Conservation (phyloP, 2,113 vertebrate genomes). For the Alexandromys fortis region DNA sequence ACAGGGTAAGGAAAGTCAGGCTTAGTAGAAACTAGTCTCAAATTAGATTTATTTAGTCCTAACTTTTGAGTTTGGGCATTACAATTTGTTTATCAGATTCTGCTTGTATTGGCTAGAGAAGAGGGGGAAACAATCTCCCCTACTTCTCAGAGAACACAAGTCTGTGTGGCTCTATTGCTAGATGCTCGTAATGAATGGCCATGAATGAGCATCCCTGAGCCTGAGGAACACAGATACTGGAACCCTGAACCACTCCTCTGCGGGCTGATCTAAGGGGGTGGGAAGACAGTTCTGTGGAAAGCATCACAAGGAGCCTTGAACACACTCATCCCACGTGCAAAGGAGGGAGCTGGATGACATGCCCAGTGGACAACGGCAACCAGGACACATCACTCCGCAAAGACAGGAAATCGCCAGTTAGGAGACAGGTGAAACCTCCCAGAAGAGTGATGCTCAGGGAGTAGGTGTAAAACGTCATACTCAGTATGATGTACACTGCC, state of each 20-base stretch:
- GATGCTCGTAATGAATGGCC: too few relatives aligned
- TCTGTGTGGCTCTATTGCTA: too few relatives aligned
- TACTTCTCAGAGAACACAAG: not conserved
- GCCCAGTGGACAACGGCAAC: too few relatives aligned
- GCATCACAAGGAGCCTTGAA: not conserved
- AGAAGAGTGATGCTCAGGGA: not conserved
- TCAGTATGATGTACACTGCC: not conserved
- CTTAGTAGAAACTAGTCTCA: not conserved
- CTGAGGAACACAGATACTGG: not conserved
- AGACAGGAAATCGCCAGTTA: too few relatives aligned
- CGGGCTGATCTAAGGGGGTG: not conserved
- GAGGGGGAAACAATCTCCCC: not conserved
- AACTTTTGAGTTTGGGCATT: not conserved
- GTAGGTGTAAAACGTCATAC: too few relatives aligned
- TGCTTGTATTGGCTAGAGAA: not conserved
- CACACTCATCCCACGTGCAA: not conserved
- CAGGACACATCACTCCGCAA: not conserved
- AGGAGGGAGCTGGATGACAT: not conserved
- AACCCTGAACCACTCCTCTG: not conserved
- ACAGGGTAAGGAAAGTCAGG: not conserved
- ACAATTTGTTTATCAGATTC: not conserved
- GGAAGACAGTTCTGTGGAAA: not conserved
- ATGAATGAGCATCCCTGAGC: not conserved
- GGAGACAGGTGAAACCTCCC: not conserved
- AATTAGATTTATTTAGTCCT: not conserved